Percentiles rank a stretch among this genome's conserved stretches.
Conservation (phyloP, 1,140 invertebrate genomes). For the Globodera ellingtonae region DNA sequence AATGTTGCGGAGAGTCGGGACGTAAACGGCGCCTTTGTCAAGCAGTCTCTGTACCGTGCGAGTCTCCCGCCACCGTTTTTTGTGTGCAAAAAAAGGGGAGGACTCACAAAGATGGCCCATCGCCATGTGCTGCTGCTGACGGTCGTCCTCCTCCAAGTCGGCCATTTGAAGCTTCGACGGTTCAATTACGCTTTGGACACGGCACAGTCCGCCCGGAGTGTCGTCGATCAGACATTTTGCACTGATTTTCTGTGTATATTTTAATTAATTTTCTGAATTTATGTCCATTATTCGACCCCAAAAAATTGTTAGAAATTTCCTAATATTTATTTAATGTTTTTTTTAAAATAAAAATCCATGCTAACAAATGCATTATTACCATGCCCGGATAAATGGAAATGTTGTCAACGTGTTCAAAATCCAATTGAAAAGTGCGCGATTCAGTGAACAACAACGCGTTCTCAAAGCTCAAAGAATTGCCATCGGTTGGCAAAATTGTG, state of each 20-base stretch:
- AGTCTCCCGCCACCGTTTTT: too few species aligned
- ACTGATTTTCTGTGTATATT: not conserved
- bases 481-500: slow-evolving; percentile 1
- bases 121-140: not conserved
- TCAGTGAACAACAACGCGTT: not conserved
- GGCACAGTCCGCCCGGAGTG: not conserved
- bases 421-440: not conserved
- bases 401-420: not conserved
- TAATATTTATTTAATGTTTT: not conserved
- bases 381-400: slow-evolving; percentile 11
- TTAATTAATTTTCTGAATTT: too few species aligned
- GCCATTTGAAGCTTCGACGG: not conserved
- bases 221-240: not conserved
- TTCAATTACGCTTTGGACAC: slow-evolving; percentile 1
- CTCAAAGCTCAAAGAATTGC: not conserved
- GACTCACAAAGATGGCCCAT: not conserved
- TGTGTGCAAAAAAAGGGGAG: not conserved
- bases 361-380: not conserved
- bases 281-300: too few species aligned
- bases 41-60: too few species aligned
- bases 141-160: not conserved
- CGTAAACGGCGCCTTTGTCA: too few species aligned
- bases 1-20: too few species aligned
- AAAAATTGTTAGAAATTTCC: too few species aligned
- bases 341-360: too few species aligned